Evolutionary conservation across 2,797 vertebrate species (phyloP), one percentile per base, ranked within the genome.

Genomic region (Simalia tracyae): DNA sequence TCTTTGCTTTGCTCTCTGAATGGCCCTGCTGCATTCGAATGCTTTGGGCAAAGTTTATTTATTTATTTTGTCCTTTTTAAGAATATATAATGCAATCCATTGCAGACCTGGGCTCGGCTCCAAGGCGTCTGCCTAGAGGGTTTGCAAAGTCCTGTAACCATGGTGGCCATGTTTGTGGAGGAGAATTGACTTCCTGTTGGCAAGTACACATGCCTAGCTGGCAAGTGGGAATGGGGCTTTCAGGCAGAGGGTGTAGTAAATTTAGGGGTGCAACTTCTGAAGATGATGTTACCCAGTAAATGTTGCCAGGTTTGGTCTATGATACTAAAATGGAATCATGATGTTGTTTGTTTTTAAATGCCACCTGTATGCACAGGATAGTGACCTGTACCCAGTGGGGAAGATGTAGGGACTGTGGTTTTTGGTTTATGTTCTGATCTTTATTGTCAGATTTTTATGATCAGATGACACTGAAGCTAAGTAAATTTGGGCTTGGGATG

Each of bases 41-140:
- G 85, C 85, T 91, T 63, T 92, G 93, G 90, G 24, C 90, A 81
- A 90, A 81, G 50, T 36, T 90, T 89, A 87, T 88, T 84, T 92
- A 64, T 91, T 93, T 93, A 64, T 92, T 87, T 57, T 61, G 89
- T 3, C 92, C 72, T 28, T 56, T 61, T 93, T 76, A 59, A 90
- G 85, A 89, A 88, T 81, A 61, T 90, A 92, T 96, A 94, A 89
- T 93, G 90, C 89, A 94, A 89, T 76, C 57, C 56, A 1, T 93
- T 95, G 92, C 86, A 94, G 93, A 89, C 88, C 91, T 93, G 93
- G 94, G 91, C 92, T 94, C 0, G 0, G 93, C 92, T 95, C 95
- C 94, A 91, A 84, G 28, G 8, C 85, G 19, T 92, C 94, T 94
- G 87, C 88, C 81, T 0, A 0, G 91, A 88, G 84, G 91, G 68